These are phyloP conservation scores for Lucifuga dentata DNA, from an alignment of 2,113 vertebrate genomes.

Conservation along the genomic window DNA sequence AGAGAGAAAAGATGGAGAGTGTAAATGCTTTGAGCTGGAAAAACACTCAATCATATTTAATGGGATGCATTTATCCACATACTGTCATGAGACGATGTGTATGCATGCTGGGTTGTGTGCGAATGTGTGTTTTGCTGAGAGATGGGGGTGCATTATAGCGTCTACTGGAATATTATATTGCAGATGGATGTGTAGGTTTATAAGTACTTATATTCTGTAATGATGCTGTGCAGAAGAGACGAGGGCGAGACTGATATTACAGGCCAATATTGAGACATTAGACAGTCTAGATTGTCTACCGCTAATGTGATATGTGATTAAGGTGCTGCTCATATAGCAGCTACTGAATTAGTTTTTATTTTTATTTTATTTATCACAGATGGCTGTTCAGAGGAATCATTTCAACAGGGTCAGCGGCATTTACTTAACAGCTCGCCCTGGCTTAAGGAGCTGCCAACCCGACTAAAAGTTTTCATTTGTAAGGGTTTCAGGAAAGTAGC, in stretches of 20 bases:
- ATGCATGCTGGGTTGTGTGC: constrained; percentile 46
- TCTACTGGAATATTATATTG: constrained; percentile 55
- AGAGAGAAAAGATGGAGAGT: constrained; percentile 26
- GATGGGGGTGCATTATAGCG: constrained; percentile 53
- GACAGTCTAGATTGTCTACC: constrained; percentile 18
- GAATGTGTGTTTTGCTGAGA: constrained; percentile 54
- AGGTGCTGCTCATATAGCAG: constrained; percentile 8
- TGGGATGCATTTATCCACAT: constrained; percentile 74
- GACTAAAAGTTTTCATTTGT: constrained; percentile 57
- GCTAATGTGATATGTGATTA: constrained; percentile 36
- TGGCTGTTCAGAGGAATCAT: constrained; percentile 41
- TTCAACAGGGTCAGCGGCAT: constrained; percentile 55
- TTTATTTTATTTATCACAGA: constrained; percentile 47
- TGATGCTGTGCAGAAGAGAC: constrained; percentile 16
- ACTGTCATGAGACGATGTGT: constrained; percentile 61
- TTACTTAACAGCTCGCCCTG: constrained; percentile 59
- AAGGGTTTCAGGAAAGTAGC: constrained; percentile 29
- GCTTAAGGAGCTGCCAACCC: constrained; percentile 57
- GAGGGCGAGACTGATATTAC: constrained; percentile 25
- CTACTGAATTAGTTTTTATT: constrained; percentile 50
- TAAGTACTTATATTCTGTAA: constrained; percentile 42
- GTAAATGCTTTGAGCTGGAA: constrained; percentile 72
- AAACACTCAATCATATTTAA: constrained; percentile 78
- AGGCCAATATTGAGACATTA: constrained; percentile 19
- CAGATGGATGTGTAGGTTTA: constrained; percentile 37